Base-by-base conservation (phyloP, 2,113 vertebrate genomes). In the Edolisoma coerulescens region DNA sequence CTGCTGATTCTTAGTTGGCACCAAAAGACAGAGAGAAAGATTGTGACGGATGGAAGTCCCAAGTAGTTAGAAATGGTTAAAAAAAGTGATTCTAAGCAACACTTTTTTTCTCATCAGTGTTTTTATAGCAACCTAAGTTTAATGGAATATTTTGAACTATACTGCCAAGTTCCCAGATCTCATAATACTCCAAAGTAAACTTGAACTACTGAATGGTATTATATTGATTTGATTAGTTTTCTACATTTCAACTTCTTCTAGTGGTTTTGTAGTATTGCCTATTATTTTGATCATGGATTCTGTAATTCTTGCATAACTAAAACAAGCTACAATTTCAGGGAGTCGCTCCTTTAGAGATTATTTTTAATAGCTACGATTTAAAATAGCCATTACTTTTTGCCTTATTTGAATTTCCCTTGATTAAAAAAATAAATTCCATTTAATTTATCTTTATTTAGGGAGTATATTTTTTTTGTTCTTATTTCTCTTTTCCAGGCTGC, bases 401-500 rank as follows among this genome's bases (percentile, higher is more conserved):
- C 9, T 33, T 19, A n/a, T 47, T 59, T 70, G 56, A 45, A 57
- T 71, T 78, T 74, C 6, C 1, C 18, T 50, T 49, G 6, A 57
- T 50, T 26, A 7, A 73, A 52, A 59, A 28, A 13, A 27, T 8
- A n/a, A 75, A 47, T 22, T 57, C n/a, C 26, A 23, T 70, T 41
- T 91, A 57, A 56, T 39, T 74, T 90, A 11, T 28, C 2, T 50
- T 76, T 65, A 30, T 64, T 95, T 90, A 93, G 26, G 21, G 19
- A 13, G 1, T 77, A 30, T 80, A 26, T 16, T 70, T 79, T 24
- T 24, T 90, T 93, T 41, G 22, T 69, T 87, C 19, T 30, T 86
- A 11, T 44, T 95, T 91, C 67, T 76, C 53, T 73, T 91, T 83
- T 86, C 33, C 88, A 99, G 99, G 96, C 97, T 17, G 99, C 99